These are phyloP conservation scores for Rhinolophus sinicus DNA, from an alignment of 2,113 vertebrate species.

Conservation along the genomic window DNA sequence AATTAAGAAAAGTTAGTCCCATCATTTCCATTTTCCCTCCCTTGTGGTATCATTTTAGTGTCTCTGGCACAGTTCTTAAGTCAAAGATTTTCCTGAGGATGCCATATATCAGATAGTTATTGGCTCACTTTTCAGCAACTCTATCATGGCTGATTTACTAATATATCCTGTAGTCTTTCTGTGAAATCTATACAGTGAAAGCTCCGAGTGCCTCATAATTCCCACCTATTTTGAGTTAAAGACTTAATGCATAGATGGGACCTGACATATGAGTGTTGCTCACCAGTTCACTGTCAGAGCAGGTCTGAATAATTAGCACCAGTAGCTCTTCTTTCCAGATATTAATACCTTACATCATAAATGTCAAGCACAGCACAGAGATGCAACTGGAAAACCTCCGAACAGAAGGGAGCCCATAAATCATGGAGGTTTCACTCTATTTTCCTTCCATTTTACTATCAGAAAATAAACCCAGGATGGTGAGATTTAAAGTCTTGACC, in stretches of 20 bases:
- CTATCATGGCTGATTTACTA: conserved; percentile 71
- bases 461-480: conserved; percentile 64
- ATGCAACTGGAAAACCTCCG: conserved; percentile 41
- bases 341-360: conserved; percentile 76
- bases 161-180: conserved; percentile 17
- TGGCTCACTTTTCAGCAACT: conserved; percentile 21
- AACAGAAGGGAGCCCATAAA: conserved; percentile 50
- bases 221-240: conserved; percentile 69
- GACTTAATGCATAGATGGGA: conserved; percentile 58
- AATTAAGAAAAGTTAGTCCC: conserved; percentile 57
- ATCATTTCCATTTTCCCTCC: conserved; percentile 42
- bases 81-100: conserved; percentile 51
- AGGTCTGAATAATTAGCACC: conserved; percentile 68
- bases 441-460: conserved; percentile 71
- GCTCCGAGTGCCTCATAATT: conserved; percentile 51
- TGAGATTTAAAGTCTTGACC: conserved; percentile 52
- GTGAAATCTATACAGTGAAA: conserved; percentile 4
- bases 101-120: conserved; percentile 35
- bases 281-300: conserved; percentile 53
- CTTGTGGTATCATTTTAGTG: background rate
- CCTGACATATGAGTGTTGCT: conserved; percentile 52
- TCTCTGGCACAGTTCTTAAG: conserved; percentile 16
- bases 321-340: conserved; percentile 62
- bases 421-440: conserved; percentile 59
- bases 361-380: conserved; percentile 55